A percentile compares a stretch with the other conserved stretches of the same genome.
These are phyloP conservation scores for Caracal caracal DNA, from an alignment of 2,113 vertebrate species.

Conservation along the genomic window DNA sequence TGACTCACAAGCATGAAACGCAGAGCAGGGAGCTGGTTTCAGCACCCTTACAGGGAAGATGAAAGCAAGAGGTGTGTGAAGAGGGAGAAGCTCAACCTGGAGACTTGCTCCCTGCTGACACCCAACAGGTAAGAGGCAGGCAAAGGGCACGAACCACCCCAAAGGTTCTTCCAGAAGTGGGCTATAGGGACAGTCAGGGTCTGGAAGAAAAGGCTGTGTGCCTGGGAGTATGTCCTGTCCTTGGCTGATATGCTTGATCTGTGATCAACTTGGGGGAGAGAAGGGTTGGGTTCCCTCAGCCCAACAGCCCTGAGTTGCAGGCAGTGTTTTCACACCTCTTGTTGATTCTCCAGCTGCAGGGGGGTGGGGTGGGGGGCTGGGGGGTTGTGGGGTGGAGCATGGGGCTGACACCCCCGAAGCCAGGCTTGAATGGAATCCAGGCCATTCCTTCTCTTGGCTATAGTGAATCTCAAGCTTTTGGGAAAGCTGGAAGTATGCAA, in stretches of 20 bases:
- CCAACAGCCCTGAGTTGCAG: neutral
- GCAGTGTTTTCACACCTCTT: neutral
- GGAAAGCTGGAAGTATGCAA: neutral
- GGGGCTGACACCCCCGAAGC: neutral
- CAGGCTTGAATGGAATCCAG: neutral
- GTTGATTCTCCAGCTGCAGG: neutral
- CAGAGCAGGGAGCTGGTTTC: too few species aligned
- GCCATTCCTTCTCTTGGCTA: fast-evolving
- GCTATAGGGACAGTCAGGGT: fast-evolving
- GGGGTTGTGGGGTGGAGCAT: too few species aligned
- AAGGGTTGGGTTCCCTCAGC: too few species aligned
- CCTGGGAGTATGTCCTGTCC: neutral
- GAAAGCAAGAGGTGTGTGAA: too few species aligned
- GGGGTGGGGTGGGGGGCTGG: neutral
- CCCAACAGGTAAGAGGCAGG: neutral
- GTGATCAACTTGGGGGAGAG: neutral
- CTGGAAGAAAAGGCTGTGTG: neutral
- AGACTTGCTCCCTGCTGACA: neutral
- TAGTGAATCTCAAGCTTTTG: neutral
- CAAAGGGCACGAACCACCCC: neutral
- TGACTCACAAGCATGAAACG: too few species aligned
- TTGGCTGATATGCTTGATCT: neutral
- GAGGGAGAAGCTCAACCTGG: neutral
- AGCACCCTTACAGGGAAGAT: too few species aligned
- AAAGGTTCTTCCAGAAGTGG: neutral